Base-by-base conservation (phyloP, 1,140 invertebrate genomes). In the Helicoverpa zea region DNA sequence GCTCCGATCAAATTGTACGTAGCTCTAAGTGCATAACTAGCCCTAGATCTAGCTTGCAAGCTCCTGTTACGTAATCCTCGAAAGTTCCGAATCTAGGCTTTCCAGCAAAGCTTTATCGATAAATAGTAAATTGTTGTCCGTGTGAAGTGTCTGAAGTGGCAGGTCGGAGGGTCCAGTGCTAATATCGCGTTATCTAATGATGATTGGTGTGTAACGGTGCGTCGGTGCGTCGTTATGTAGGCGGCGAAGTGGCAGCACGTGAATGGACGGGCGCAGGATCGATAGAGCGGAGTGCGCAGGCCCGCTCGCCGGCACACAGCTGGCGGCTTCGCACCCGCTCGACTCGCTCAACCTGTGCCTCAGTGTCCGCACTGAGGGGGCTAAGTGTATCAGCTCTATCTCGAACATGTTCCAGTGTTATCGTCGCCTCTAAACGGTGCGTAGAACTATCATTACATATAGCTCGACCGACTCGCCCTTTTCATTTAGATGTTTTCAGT, bases 201-300 rank as follows among this genome's bases (percentile, higher is more conserved):
- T 93, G 91, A 94, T 94, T 91, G 89, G 89, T 88, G 88, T 91
- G 88, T 91, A 93, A 92, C 89, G 89, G 86, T 81, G 84, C 84
- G 66, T 85, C 79, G 87, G 83, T 90, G 83, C 80, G 87, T 87
- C 86, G 88, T 90, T 90, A 91, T 93, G 92, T 94, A 91, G 93
- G 91, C 89, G 93, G 88, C 51, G 86, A 88, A 90, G 87, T 88
- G 89, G 88, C 82, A 87, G 84, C 88, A 81, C 87, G 88, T 94
- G 93, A 93, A 93, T 92, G 91, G 89, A 89, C 83, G 86, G 83
- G 81, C 77, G 56, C 80, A 75, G 86, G 93, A 94, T 94, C 93
- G 92, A 94, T 94, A 91, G 75, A 90, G 89, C 93, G 82, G 86
- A 90, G 85, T 94, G 93, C 93, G 93, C 93, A 94, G 83, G 90